A percentile compares a stretch with the other conserved stretches of the same genome.
Evolutionary conservation across 2,113 vertebrate species (phyloP).

Genomic region (Cygnus buccinator): DNA sequence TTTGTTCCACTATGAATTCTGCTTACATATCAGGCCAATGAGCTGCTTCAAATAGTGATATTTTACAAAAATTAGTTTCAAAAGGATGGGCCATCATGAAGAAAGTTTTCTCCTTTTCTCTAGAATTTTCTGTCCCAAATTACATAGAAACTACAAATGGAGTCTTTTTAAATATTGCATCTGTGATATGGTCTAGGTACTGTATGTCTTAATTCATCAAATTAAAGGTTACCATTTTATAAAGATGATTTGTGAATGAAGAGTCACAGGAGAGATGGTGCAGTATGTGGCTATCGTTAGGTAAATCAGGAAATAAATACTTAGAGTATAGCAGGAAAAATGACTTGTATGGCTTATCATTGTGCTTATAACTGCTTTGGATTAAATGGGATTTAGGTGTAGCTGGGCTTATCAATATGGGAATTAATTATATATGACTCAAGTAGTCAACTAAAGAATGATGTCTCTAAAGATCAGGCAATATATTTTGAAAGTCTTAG

Average conservation of each 20-base stretch:
- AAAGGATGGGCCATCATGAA: background rate
- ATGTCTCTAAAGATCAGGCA: background rate
- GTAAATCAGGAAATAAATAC: background rate
- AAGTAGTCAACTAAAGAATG: background rate
- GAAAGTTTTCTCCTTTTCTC: background rate
- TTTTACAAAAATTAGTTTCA: background rate
- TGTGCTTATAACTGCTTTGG: background rate
- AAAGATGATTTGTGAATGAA: background rate
- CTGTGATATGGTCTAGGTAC: background rate
- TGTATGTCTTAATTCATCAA: background rate
- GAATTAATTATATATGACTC: background rate
- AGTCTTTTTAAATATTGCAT: background rate
- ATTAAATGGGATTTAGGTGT: background rate
- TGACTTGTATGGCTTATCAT: background rate
- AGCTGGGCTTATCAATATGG: background rate
- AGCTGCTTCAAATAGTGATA: background rate
- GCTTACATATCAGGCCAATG: background rate
- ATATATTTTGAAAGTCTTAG: background rate
- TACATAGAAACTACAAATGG: background rate
- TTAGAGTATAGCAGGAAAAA: background rate
- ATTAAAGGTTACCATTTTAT: background rate
- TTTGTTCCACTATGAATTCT: background rate
- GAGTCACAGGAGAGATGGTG: background rate
- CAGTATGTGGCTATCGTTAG: background rate
- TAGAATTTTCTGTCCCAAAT: background rate